Conservation (phyloP, 2,113 vertebrate species). For the Garra rufa region DNA sequence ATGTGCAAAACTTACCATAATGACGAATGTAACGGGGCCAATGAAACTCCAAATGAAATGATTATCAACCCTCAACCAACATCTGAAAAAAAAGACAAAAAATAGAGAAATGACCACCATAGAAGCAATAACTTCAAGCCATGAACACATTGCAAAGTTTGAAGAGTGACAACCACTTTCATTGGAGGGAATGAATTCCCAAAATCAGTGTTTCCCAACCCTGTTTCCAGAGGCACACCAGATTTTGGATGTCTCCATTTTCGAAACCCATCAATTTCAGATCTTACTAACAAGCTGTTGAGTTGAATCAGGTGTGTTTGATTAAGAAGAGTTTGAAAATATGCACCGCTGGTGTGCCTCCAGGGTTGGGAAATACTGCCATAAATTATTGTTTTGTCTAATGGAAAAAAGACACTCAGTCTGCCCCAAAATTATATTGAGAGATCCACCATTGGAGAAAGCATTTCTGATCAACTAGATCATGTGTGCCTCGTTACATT, state of each 20-base stretch:
- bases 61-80: constrained; percentile 97
- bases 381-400: neutral
- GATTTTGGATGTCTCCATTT: neutral
- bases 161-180: neutral
- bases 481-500: too few species aligned
- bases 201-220: neutral
- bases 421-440: neutral
- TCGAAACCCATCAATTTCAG: neutral
- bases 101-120: constrained; percentile 35
- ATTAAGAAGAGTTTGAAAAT: neutral
- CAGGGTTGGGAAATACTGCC: neutral
- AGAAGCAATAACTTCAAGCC: constrained; percentile 53
- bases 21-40: constrained; percentile 92
- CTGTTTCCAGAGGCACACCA: neutral
- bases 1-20: constrained; percentile 84
- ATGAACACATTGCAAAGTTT: neutral
- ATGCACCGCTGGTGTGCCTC: neutral
- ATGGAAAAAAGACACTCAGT: neutral
- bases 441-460: neutral
- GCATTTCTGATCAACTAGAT: neutral
- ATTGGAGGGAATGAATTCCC: neutral
- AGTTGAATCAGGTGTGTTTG: neutral
- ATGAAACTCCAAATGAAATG: constrained; percentile 99
- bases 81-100: constrained; percentile 77
- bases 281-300: neutral